Conservation (phyloP, 2,797 vertebrate genomes). For the Pantherophis alleghaniensis region DNA sequence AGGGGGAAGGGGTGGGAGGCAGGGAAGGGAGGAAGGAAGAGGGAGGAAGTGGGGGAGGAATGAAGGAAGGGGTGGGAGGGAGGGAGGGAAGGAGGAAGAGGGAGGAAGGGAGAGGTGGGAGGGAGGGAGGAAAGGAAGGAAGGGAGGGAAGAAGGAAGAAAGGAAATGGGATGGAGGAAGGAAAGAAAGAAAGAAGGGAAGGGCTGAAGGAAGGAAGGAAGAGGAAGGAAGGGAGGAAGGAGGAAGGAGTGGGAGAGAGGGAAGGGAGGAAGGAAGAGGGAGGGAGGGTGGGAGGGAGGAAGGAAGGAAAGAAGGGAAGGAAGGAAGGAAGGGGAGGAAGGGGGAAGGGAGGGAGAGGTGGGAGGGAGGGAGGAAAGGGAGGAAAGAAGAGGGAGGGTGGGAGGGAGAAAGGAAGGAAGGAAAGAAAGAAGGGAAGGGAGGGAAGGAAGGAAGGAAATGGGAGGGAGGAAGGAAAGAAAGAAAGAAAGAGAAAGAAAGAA, state of each 20-base stretch:
- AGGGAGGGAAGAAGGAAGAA: too few species aligned
- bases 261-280: rapidly evolving
- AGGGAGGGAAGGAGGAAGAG: rapidly evolving
- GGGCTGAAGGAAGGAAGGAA: too few species aligned
- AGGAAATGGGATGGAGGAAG: not conserved
- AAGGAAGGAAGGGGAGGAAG: not conserved
- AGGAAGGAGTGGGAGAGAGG: not conserved
- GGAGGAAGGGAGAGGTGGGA: rapidly evolving
- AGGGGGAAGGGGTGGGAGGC: too few species aligned
- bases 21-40: too few species aligned
- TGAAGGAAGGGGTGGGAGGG: rapidly evolving
- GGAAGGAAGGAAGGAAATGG: not conserved
- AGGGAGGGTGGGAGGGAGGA: not conserved
- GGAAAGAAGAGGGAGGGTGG: rapidly evolving
- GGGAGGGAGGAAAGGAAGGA: not conserved
- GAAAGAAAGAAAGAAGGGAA: not conserved
- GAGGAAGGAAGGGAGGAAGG: rapidly evolving
- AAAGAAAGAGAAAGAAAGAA: too few species aligned
- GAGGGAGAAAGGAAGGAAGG: too few species aligned
- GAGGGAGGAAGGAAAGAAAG: rapidly evolving
- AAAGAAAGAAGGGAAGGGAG: rapidly evolving
- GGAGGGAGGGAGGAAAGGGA: not conserved
- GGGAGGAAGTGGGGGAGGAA: too few species aligned
- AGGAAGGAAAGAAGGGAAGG: too few species aligned
- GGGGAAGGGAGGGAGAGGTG: not conserved